Conservation (phyloP, 2,797 vertebrate genomes). For the Valencia hispanica region DNA sequence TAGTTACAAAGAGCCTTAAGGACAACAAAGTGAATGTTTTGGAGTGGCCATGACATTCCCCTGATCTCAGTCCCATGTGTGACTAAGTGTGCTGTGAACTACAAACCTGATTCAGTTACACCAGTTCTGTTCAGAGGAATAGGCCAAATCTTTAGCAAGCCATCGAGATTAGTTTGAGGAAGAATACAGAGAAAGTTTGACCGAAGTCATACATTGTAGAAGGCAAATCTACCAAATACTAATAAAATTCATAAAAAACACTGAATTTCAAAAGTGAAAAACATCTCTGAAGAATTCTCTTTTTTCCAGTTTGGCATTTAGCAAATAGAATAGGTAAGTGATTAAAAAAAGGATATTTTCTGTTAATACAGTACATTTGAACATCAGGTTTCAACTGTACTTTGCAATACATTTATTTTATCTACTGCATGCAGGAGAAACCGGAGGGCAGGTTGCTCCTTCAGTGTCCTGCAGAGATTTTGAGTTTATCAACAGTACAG, state of each 20-base stretch:
- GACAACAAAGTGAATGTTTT: neutral
- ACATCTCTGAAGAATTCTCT: neutral
- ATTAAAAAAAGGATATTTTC: neutral
- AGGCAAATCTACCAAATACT: neutral
- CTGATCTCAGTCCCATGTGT: too few relatives aligned
- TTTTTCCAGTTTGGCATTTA: neutral
- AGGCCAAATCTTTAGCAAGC: neutral
- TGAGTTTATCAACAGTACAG: slow-evolving; percentile 49
- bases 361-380: neutral
- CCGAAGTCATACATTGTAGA: neutral
- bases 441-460: slow-evolving; percentile 20
- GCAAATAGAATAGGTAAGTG: neutral
- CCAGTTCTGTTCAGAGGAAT: too few relatives aligned
- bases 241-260: neutral
- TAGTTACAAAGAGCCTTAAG: neutral
- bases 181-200: neutral
- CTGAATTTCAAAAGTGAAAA: neutral
- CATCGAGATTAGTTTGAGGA: neutral
- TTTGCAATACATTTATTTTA: slow-evolving; percentile 32
- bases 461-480: slow-evolving; percentile 33
- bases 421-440: slow-evolving; percentile 18
- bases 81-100: too few relatives aligned
- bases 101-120: neutral
- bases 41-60: neutral
- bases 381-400: slow-evolving; percentile 27